Base-by-base conservation (phyloP, 2,113 vertebrate species). In the Leptodactylus fuscus region DNA sequence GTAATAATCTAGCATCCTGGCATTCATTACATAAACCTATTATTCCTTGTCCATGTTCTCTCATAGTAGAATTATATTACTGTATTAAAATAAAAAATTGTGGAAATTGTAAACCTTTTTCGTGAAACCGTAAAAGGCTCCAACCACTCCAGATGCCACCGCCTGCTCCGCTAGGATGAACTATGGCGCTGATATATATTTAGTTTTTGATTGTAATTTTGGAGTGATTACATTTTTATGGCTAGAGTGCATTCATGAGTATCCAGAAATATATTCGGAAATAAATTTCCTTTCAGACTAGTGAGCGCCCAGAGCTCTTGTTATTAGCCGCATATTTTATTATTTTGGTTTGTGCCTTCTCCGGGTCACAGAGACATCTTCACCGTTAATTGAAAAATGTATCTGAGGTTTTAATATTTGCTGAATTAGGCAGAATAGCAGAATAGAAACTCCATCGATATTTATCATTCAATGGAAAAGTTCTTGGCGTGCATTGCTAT, bases 171-270 rank as follows among this genome's bases (percentile, higher is more conserved):
- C 22, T 36, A 18, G 22, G 38, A 80, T 80, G n/a, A 79, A 79
- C 51, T 55, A 58, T 24, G 32, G 5, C 1, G 29, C 34, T 62
- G 77, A 80, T 81, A 49, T 48, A 81, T 81, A 32, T 82, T 71
- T 73, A 1, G 48, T 74, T 73, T 82, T 82, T 82, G 48, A 53
- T 58, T 71, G 67, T 82, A 73, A 82, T 71, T 55, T 73, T 24
- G 69, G 58, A 41, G 65, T 27, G 67, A 82, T 82, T 73, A 27
- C 34, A 12, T 55, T 82, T 82, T 82, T 82, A 82, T 73, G 48
- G 36, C 34, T 16, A 58, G 67, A 73, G 69, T 82, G 81, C 81
- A 82, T 73, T 71, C 69, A 82, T 41, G 67, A 58, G 81, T 27
- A 73, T 82, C 81, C 69, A 41, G 67, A 44, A 58, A 73, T 41